Base-by-base conservation (phyloP, 23 tunicate genomes). In the Halocynthia aurantium region DNA sequence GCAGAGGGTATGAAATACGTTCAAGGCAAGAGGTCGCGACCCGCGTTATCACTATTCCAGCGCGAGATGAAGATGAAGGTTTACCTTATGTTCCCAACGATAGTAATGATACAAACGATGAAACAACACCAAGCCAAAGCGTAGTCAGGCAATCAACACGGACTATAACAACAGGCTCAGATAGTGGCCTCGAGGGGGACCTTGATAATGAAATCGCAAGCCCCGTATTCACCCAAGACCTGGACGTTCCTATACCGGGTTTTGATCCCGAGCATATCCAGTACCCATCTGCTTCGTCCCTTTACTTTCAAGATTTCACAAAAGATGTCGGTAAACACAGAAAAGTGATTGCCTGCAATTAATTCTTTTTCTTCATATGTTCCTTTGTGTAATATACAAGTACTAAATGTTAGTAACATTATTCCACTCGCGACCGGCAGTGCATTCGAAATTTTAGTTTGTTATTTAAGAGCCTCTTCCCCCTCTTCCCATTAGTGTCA, bases 11-110 rank as follows among this genome's bases (percentile, higher is more conserved):
- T 49, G 63, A 62, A 15, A 54, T 74, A 10, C 78, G 78, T 52
- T 53, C 78, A 6, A 62, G 78, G 15, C 78, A 54, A 10, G 78
- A 74, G 56, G 78, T 74, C 8, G 55, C 78, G 10, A 74, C 78
- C 20, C 78, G 78, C 56, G 78, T 74, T 53, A 74, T 74, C 2
- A 54, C 78, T 1, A 31, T 31, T 31, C 44, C 44, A 31, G 44
- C 44, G 44, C 44, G 44, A 10, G 72, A 67, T 13, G 72, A 67
- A 67, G 15, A 11, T 67, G 44, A 31, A 31, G 44, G 44, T 31
- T 31, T 31, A 15, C 22, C 70, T 65, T 65, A 40, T 65, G 70
- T 20, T 20, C 15, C 31, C 70, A 65, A 49, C 31, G 70, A 10
- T 20, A 49, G 0, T 10, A 65, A 15, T 65, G 70, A 65, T 1